phyloP scores from a whole-genome alignment of 2,113 vertebrate species.

The Marcusenius ussheri region DNA sequence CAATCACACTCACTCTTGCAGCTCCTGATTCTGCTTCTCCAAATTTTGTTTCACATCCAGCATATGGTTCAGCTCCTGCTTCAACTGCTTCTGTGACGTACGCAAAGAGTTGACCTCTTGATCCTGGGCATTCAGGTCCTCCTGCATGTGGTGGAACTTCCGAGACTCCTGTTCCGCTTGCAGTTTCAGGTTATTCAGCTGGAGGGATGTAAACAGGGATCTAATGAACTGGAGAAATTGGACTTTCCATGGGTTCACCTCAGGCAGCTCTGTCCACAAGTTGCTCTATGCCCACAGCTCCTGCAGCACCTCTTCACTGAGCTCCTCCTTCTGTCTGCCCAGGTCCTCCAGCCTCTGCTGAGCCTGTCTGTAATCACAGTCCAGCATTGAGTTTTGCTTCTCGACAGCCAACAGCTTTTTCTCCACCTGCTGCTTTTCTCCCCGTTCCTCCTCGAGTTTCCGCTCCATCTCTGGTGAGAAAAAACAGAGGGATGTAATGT shows the following conservation, averaged over 20 bases:
- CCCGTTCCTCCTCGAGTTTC: constrained; percentile 79
- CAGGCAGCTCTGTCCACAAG: background rate
- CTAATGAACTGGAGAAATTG: constrained; percentile 11
- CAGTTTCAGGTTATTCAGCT: constrained; percentile 77
- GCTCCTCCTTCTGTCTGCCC: constrained; percentile 70
- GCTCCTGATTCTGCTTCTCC: constrained; percentile 85
- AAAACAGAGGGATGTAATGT: background rate
- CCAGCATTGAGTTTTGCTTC: constrained; percentile 81
- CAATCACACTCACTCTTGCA: constrained; percentile 70
- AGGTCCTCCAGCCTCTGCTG: constrained; percentile 77
- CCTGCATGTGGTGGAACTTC: constrained; percentile 75
- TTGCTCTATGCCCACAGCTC: background rate
- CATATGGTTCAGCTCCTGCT: constrained; percentile 90
- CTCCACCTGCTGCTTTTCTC: constrained; percentile 79
- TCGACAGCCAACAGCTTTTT: constrained; percentile 77
- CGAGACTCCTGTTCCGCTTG: constrained; percentile 90
- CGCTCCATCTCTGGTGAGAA: constrained; percentile 75
- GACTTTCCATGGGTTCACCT: background rate
- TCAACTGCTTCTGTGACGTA: constrained; percentile 89
- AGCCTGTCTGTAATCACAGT: constrained; percentile 85
- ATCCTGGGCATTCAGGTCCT: constrained; percentile 82
- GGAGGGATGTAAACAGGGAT: constrained; percentile 7
- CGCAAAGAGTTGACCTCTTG: constrained; percentile 78
- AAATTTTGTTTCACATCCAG: constrained; percentile 80
- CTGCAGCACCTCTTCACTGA: constrained; percentile 76